phyloP scores from a whole-genome alignment of 1,140 invertebrate species.

The Pogonomyrmex californicus region DNA sequence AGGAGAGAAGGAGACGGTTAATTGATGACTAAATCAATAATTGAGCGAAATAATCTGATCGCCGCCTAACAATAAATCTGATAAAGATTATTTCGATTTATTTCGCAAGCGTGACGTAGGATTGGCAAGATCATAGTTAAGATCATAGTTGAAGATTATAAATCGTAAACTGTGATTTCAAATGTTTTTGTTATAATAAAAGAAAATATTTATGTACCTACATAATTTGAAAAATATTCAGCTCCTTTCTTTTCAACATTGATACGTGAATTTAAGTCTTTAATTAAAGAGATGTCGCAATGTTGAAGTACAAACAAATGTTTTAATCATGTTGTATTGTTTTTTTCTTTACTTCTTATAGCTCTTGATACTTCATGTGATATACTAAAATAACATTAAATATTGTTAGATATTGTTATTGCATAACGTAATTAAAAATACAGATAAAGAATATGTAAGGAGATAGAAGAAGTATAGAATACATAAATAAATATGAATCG shows the following conservation, averaged over 20 bases:
- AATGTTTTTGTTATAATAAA: neutral
- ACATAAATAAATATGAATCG: neutral
- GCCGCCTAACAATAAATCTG: neutral
- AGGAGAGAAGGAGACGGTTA: neutral
- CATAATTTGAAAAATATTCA: no score
- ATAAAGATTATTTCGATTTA: neutral
- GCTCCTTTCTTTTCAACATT: no score
- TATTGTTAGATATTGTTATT: no score
- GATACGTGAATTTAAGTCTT: neutral
- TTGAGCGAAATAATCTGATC: neutral
- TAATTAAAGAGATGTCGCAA: neutral
- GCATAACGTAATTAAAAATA: no score
- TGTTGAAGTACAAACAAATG: neutral
- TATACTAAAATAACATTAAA: no score
- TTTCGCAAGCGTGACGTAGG: no score
- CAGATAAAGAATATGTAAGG: no score
- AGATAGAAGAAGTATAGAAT: no score
- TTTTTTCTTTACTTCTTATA: no score
- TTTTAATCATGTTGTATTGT: no score
- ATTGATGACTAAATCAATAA: neutral
- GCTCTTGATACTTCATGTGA: no score
- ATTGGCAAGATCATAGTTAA: neutral
- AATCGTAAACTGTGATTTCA: neutral
- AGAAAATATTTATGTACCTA: neutral
- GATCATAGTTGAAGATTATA: neutral